These are phyloP conservation scores for Petroica traversi DNA, from an alignment of 2,113 vertebrate genomes.

Conservation along the genomic window DNA sequence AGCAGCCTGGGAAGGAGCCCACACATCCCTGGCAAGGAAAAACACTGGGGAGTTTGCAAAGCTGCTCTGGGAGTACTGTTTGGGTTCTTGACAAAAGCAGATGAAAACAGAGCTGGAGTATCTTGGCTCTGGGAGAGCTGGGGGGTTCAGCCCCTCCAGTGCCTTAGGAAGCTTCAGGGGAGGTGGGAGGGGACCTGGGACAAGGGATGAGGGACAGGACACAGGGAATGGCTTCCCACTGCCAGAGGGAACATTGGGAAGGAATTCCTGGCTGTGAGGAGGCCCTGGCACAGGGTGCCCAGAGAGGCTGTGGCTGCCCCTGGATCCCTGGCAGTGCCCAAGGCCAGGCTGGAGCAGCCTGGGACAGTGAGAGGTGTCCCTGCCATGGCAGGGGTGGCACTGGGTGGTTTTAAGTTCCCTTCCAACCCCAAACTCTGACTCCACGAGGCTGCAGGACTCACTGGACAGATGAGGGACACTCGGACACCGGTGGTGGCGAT, in stretches of 20 bases:
- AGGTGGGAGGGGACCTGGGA: not conserved
- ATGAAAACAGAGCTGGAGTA: not conserved
- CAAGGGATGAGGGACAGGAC: not conserved
- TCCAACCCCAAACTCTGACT: accelerated
- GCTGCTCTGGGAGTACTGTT: not conserved
- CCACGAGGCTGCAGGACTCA: constrained; percentile 74
- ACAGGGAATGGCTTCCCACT: not conserved
- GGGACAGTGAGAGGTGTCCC: not conserved
- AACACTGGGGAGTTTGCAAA: accelerated
- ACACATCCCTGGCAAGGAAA: accelerated
- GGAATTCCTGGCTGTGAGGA: accelerated
- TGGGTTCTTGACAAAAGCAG: accelerated
- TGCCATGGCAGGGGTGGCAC: too few species aligned
- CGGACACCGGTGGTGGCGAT: constrained; percentile 95
- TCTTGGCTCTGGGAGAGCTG: not conserved
- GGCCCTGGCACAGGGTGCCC: not conserved
- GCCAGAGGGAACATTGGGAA: not conserved
- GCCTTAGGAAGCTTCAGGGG: not conserved
- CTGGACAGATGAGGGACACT: constrained; percentile 96
- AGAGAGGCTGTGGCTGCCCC: not conserved
- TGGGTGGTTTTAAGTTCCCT: not conserved
- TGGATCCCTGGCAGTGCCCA: not conserved
- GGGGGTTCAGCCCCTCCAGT: too few species aligned
- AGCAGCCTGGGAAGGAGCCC: not conserved
- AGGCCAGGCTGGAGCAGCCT: not conserved